Percentiles rank a stretch among this genome's conserved stretches.
Evolutionary conservation across 2,113 vertebrate genomes (phyloP).

Genomic region (Chrysemys picta): DNA sequence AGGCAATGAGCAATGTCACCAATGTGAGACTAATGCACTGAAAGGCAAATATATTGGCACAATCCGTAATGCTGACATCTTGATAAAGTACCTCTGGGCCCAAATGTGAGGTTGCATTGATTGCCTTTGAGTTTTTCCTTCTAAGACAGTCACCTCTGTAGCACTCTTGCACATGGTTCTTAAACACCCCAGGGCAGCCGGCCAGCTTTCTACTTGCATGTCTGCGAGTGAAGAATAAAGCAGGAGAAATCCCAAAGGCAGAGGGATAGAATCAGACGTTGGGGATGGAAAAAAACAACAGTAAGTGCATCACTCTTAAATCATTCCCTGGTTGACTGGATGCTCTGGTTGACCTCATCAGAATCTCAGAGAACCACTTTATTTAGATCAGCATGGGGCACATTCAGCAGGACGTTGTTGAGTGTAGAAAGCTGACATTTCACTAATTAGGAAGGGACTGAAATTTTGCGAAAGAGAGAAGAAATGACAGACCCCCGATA

Average conservation of each 20-base stretch:
- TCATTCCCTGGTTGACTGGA: neutral
- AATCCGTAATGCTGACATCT: conserved; percentile 55
- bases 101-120: conserved; percentile 44
- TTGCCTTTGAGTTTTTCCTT: conserved; percentile 51
- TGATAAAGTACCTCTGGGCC: conserved; percentile 58
- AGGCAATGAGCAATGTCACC: neutral
- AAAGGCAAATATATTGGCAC: conserved; percentile 47
- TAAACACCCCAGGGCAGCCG: neutral
- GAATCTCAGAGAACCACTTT: neutral
- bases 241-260: neutral
- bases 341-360: neutral
- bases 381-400: neutral
- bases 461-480: neutral
- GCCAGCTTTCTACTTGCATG: neutral
- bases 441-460: neutral
- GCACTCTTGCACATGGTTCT: neutral
- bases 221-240: neutral
- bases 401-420: neutral
- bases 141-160: conserved; percentile 45
- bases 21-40: conserved; percentile 42
- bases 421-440: neutral
- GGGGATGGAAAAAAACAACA: neutral
- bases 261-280: neutral
- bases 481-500: neutral
- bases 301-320: neutral